Base-by-base conservation (phyloP, 2,113 vertebrate species). In the Brachyhypopomus gauderio region DNA sequence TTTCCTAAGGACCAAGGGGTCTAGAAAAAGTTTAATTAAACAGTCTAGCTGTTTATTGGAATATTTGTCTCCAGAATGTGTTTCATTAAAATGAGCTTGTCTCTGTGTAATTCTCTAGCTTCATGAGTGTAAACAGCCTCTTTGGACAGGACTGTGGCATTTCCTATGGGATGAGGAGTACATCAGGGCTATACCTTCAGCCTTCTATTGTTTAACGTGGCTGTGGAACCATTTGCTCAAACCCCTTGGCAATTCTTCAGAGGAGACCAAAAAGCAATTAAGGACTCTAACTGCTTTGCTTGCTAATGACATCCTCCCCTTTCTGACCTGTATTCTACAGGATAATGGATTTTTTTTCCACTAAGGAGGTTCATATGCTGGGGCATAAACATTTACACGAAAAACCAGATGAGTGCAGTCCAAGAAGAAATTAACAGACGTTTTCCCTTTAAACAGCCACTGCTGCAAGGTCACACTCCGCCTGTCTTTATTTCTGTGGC, bases 61-160 rank as follows among this genome's bases (percentile, higher is more conserved):
- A 14, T 52, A 52, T 52, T 52, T 52, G 45, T 52, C 45, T 52
- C 45, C 45, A 14, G 45, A 14, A 52, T 14, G 45, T 3, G 2
- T 52, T 52, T 67, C 30, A 36, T 34, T 8, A 34, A 16, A 66
- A 34, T 5, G 27, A 36, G 19, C 27, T 67, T 34, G 17, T 20
- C 64, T 67, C 64, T 67, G 16, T 67, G 64, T 67, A 67, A 36
- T 67, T 36, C 64, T 30, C 64, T 27, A 2, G 34, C 30, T 36
- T 5, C 16, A 67, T 67, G 17, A 19, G 64, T 6, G 16, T 14
- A 67, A 30, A 64, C 19, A 5, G 30, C 14, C 25, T 52, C 45
- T 64, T 64, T 27, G 62, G 25, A 27, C 23, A 34, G 30, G 17
- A 36, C 27, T 67, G 5, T 36, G 30, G 1, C 11, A 36, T 36